Evolutionary conservation across 2,797 vertebrate genomes (phyloP).

Genomic region (Leptoclinus maculatus): DNA sequence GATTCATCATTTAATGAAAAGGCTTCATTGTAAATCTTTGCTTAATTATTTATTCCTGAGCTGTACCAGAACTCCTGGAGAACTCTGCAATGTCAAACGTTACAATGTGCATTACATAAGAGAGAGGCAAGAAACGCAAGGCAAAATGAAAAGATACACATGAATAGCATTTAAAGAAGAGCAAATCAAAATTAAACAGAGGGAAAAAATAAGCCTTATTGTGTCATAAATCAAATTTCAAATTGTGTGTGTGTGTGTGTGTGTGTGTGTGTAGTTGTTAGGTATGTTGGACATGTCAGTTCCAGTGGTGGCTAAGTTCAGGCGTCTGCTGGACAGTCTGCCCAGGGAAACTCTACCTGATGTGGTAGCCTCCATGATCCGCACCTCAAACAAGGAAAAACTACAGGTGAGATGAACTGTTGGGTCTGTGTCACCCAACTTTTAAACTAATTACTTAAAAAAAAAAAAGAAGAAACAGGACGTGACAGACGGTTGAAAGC

Average conservation of each 20-base stretch:
- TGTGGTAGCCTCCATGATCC: slow-evolving; percentile 94
- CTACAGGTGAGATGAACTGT: slow-evolving; percentile 87
- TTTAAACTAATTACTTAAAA: neutral
- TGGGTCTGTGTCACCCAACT: neutral
- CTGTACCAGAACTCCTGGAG: neutral
- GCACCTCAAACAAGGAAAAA: slow-evolving; percentile 95
- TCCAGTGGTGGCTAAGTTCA: slow-evolving; percentile 94
- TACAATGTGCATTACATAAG: neutral
- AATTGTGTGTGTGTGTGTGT: slow-evolving; percentile 24
- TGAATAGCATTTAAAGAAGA: neutral
- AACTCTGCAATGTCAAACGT: neutral
- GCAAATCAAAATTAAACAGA: neutral
- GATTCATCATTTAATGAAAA: neutral
- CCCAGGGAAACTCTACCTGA: slow-evolving; percentile 95
- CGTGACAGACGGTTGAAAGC: neutral
- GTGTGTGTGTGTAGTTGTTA: slow-evolving; percentile 85
- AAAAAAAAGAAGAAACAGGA: neutral
- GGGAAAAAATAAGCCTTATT: neutral
- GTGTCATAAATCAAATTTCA: neutral
- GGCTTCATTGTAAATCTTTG: neutral
- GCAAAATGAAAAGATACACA: neutral
- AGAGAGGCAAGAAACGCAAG: neutral
- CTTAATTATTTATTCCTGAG: neutral
- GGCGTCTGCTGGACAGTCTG: slow-evolving; percentile 92
- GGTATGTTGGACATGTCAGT: slow-evolving; percentile 97